Evolutionary conservation across 2,888 invertebrate genomes (phyloP), one percentile per base, ranked within the genome.

Genomic region (Spilarctia lutea): DNA sequence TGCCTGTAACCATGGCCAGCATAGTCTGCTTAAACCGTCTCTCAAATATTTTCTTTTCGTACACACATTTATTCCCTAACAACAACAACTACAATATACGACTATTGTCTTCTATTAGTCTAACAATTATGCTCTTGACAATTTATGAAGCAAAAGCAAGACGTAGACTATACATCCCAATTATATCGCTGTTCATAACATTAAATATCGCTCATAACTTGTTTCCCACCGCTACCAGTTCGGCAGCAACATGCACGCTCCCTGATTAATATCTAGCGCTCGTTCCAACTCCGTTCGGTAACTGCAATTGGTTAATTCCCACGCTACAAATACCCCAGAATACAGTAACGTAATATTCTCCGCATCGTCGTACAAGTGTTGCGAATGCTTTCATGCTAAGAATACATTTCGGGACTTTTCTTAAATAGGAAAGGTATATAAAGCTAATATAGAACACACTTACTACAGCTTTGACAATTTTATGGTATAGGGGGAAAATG

Each of bases 251-350:
- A 71, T 71, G 60, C 24, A 30, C 42, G 24, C 13, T 70, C 33
- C 35, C 39, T 52, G 52, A 39, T 70, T 70, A 63, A 52, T 24
- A 63, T 63, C 42, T 63, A 63, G 16, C 42, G 70, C 39, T 42
- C 39, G 39, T 42, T 42, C 60, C 30, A 24, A 71, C 27, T 71
- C 20, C 27, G 42, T 63, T 71, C 30, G 18, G 42, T 42, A 42
- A 71, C 39, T 45, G 71, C 60, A 63, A 69, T 69, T 69, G 48
- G 60, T 35, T 60, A n/a, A 60, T 71, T 42, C 60, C 60, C 27
- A 24, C 33, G 27, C 39, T 42, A 27, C 24, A 63, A 71, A n/a
- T 27, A 39, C 60, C 30, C 7, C 27, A 27, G 39, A 10, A 33
- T 60, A 60, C 63, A 63, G 42, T 35, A 63, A 39, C 30, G 42